Base-by-base conservation (phyloP, 2,888 invertebrate species). In the Cataglyphis livida region DNA sequence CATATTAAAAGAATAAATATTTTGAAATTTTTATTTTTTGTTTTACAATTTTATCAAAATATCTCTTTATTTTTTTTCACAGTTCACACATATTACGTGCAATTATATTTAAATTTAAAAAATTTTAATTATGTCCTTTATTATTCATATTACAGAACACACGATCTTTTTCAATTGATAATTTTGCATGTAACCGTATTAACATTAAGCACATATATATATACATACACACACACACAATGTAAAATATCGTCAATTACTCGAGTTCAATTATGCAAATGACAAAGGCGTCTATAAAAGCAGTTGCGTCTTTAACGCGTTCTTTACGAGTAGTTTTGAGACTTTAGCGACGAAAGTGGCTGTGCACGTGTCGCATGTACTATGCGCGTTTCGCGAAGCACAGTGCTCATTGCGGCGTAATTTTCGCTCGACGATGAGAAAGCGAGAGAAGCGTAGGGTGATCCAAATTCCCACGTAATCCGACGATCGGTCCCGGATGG, bases 381-480 rank as follows among this genome's bases (percentile, higher is more conserved):
- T 10, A 15, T 38, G n/a, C 1, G 15, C 28, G 25, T 76, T 76
- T 83, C 68, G 62, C 38, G 54, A 32, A n/a, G n/a, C 54, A 32
- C 54, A 61, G 76, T 32, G 62, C 65, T 54, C 70, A 61, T 59
- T 59, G 81, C 35, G 76, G 61, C 32, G 83, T 76, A 85, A 81
- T 87, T 87, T 87, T 66, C 57, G 51, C 54, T 18, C 38, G 62
- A 48, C 38, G 64, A n/a, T 32, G 59, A 59, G 65, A 65, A 3
- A 32, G 10, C 44, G 48, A 51, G 18, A 15, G 32, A 18, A 28
- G 64, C 65, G 38, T 10, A 10, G n/a, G 21, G 48, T 61, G 82
- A 79, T 88, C 84, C 71, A 73, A 82, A 88, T 73, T 82, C 78
- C 15, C 75, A 78, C 84, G 76, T 89, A 88, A 88, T 90, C 86